Base-by-base conservation (phyloP, 2,888 invertebrate genomes). In the Flexamia atlantica region DNA sequence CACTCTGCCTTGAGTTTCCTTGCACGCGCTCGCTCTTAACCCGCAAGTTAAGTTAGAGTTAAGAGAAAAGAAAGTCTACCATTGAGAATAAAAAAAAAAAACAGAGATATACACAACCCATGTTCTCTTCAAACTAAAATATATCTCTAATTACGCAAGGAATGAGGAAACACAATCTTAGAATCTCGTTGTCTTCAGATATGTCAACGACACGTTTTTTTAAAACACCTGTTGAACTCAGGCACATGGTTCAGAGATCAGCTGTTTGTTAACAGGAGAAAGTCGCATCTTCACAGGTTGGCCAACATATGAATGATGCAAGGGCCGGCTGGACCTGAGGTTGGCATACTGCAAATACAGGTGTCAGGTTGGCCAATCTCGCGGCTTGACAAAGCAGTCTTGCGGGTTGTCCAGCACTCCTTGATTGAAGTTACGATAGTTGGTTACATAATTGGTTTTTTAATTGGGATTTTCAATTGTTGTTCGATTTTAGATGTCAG, bases 161-260 rank as follows among this genome's bases (percentile, higher is more conserved):
- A 46, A 46, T 36, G 36, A 36, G 36, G n/a, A n/a, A n/a, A n/a
- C n/a, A n/a, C n/a, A n/a, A n/a, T 36, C 36, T 36, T 36, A 36
- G 36, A 7, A 36, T 36, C 9, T 36, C n/a, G n/a, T 36, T 36
- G 9, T 36, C 9, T 36, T 36, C 9, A 36, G 4, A 36, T 36
- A 36, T 9, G 36, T 36, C 36, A 36, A 36, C 9, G 36, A 4
- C 36, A 36, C 9, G 36, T 36, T 46, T 46, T 46, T 7, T 46
- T 9, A 46, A 46, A 46, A 46, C 46, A 46, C 46, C 46, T 46
- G 46, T 46, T 46, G 10, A 46, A 46, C 46, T 12, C 9, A 36
- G 5, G 36, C 36, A 36, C 64, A 28, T 64, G 64, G 64, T 28
- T 64, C 64, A 64, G 30, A 64, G 64, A 64, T 64, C 64, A 64